Evolutionary conservation across 2,888 invertebrate genomes (phyloP).

Genomic region (Beris chalybata): DNA sequence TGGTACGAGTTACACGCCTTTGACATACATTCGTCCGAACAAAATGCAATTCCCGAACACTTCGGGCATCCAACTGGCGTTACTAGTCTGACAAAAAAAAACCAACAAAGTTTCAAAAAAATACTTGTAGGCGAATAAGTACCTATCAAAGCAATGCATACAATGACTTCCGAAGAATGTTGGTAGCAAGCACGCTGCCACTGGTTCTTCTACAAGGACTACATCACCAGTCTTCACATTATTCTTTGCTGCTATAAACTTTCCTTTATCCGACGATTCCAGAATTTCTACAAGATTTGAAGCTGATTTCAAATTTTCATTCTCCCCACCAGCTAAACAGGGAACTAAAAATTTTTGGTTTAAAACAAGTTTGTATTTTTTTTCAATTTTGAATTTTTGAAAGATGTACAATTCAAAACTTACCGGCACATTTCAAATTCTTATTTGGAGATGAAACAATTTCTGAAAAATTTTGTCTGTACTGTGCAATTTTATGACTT

Average conservation of each 20-base stretch:
- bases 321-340: conserved; percentile 59
- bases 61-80: conserved; percentile 72
- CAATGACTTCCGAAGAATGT: conserved; percentile 79
- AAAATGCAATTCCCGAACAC: conserved; percentile 79
- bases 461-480: conserved; percentile 57
- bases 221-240: conserved; percentile 67
- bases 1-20: conserved; percentile 69
- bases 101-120: background rate
- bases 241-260: conserved; percentile 67
- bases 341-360: conserved; percentile 42
- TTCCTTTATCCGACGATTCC: conserved; percentile 64
- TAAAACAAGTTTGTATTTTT: conserved; percentile 1
- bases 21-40: conserved; percentile 67
- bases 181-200: conserved; percentile 72
- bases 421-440: conserved; percentile 18
- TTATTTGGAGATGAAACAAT: conserved; percentile 38
- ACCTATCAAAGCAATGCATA: conserved; percentile 78
- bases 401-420: background rate
- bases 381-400: background rate
- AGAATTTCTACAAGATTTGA: conserved; percentile 65
- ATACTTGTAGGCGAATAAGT: conserved; percentile 7
- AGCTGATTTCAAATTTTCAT: conserved; percentile 61
- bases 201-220: conserved; percentile 71
- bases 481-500: conserved; percentile 53
- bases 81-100: conserved; percentile 56